Conservation (phyloP, 2,888 invertebrate species). For the Himalopsyche kuldschensis region DNA sequence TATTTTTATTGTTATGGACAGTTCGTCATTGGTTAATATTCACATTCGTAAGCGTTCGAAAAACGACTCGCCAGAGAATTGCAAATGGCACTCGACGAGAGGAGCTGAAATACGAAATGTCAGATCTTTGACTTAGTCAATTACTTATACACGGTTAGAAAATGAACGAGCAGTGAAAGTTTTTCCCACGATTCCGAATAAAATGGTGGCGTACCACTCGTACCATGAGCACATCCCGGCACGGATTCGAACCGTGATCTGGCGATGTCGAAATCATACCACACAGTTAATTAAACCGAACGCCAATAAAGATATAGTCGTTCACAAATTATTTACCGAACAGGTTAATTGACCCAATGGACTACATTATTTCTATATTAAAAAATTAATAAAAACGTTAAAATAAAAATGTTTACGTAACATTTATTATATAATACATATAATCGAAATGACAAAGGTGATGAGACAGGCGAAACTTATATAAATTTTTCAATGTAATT, state of each 20-base stretch:
- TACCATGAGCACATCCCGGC: slow-evolving; percentile 30
- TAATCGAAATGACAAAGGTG: no score
- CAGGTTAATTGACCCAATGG: no score
- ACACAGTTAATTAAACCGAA: background rate
- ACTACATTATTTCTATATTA: no score
- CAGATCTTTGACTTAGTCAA: background rate
- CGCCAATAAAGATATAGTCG: background rate
- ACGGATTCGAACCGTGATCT: slow-evolving; percentile 14
- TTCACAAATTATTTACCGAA: background rate
- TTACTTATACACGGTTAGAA: background rate
- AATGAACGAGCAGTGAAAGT: slow-evolving; percentile 33
- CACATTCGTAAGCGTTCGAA: background rate
- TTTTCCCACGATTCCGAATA: slow-evolving; percentile 29
- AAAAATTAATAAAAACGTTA: no score
- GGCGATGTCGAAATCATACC: slow-evolving; percentile 4
- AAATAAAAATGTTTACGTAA: no score
- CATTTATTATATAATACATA: no score
- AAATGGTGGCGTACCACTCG: slow-evolving; percentile 6
- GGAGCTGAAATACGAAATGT: background rate
- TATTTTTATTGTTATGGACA: no score
- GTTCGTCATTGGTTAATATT: background rate
- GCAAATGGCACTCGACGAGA: background rate
- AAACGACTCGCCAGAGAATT: background rate
- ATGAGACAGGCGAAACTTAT: no score
- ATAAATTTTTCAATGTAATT: no score